Evolutionary conservation across 1,140 invertebrate species (phyloP).

Genomic region (Amyelois transitella): DNA sequence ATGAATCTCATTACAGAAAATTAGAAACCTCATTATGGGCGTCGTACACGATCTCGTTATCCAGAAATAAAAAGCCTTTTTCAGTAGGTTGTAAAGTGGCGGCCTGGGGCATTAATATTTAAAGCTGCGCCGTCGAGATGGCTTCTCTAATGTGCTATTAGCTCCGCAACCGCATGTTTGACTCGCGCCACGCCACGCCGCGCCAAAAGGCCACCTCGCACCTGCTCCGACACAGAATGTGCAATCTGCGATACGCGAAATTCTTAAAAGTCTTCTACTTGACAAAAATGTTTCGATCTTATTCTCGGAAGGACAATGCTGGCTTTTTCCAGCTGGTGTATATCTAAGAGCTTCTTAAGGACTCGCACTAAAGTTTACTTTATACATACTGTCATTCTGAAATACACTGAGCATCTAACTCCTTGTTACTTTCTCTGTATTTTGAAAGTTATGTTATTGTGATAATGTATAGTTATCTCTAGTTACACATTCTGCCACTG

Average conservation of each 20-base stretch:
- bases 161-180: constrained; percentile 31
- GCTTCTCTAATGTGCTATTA: constrained; percentile 51
- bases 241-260: not conserved
- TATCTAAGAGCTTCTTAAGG: too few species aligned
- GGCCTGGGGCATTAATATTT: constrained; percentile 42
- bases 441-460: too few species aligned
- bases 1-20: constrained; percentile 40
- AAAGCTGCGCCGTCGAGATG: constrained; percentile 38
- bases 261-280: not conserved
- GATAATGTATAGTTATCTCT: not conserved
- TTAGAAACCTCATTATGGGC: constrained; percentile 44
- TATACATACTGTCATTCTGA: too few species aligned
- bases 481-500: not conserved
- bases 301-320: too few species aligned
- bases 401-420: too few species aligned
- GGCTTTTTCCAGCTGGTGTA: too few species aligned
- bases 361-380: too few species aligned
- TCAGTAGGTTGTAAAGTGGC: constrained; percentile 20
- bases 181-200: constrained; percentile 16
- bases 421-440: too few species aligned
- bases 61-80: constrained; percentile 51
- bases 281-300: too few species aligned
- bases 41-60: constrained; percentile 39
- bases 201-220: not conserved
- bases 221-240: not conserved